phyloP scores from a whole-genome alignment of 2,113 vertebrate genomes.

The Heterotilapia buettikoferi region DNA sequence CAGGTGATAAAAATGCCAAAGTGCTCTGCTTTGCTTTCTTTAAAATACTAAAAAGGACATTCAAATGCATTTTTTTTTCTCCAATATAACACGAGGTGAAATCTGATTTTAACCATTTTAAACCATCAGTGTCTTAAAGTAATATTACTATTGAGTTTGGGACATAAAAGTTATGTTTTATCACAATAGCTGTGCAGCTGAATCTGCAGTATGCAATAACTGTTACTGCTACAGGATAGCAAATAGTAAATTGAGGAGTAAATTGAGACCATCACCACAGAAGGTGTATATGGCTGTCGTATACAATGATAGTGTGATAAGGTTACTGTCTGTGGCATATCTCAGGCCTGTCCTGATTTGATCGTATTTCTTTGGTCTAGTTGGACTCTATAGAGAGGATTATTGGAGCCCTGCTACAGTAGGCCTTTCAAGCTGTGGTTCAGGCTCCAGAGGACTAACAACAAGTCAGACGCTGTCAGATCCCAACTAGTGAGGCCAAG shows the following conservation, averaged over 20 bases:
- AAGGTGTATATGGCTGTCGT: neutral
- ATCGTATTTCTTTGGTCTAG: slow-evolving; percentile 34
- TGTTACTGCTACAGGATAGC: neutral
- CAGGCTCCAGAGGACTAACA: slow-evolving; percentile 58
- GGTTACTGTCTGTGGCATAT: neutral
- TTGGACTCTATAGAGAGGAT: slow-evolving; percentile 49
- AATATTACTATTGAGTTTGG: slow-evolving; percentile 4
- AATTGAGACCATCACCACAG: neutral
- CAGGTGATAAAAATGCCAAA: neutral
- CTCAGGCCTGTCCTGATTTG: neutral
- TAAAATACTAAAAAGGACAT: neutral
- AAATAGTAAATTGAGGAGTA: neutral
- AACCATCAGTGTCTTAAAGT: neutral
- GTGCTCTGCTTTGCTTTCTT: neutral
- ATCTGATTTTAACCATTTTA: neutral
- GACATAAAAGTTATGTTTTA: neutral
- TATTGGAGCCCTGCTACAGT: slow-evolving; percentile 43
- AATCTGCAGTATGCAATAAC: neutral
- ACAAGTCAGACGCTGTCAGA: slow-evolving; percentile 63
- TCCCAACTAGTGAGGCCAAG: slow-evolving; percentile 50
- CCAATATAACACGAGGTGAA: neutral
- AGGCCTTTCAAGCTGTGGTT: slow-evolving; percentile 50
- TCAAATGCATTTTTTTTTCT: neutral
- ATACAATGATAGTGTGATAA: slow-evolving; percentile 11
- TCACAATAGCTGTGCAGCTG: neutral